phyloP scores from a whole-genome alignment of 2,797 vertebrate species.

The Loriculus beryllinus region DNA sequence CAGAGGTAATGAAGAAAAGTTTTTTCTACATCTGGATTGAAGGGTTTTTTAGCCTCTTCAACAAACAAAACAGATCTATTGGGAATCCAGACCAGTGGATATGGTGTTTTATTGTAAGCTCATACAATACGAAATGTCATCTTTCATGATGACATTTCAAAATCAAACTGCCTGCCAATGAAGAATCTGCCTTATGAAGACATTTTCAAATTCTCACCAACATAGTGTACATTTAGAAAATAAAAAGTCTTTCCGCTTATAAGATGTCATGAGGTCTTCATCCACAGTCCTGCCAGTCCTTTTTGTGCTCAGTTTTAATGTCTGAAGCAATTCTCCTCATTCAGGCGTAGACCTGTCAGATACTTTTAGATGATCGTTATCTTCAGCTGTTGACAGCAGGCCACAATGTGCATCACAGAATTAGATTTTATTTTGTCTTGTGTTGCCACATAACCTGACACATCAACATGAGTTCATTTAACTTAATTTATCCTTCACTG shows the following conservation, averaged over 20 bases:
- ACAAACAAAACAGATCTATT: conserved; percentile 3
- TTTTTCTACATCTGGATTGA: not conserved
- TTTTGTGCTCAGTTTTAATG: not conserved
- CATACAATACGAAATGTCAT: not conserved
- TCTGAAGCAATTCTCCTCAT: not conserved
- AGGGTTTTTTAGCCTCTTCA: not conserved
- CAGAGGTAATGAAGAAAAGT: not conserved
- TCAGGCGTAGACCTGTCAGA: not conserved
- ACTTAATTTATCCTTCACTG: not conserved
- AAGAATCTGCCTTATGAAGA: not conserved
- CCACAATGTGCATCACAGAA: not conserved
- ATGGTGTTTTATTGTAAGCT: not conserved
- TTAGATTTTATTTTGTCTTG: conserved; percentile 19
- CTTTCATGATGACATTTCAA: not conserved
- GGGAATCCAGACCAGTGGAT: not conserved
- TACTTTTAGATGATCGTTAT: not conserved
- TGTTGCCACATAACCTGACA: not conserved
- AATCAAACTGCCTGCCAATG: not conserved
- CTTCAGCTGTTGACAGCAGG: conserved; percentile 3
- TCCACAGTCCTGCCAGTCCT: fast-evolving
- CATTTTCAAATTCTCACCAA: not conserved
- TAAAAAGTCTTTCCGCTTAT: not conserved
- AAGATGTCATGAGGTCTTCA: not conserved
- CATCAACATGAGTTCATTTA: not conserved
- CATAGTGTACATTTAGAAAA: not conserved